Evolutionary conservation across 2,113 vertebrate genomes (phyloP).

Genomic region (Zosterops pallidus): DNA sequence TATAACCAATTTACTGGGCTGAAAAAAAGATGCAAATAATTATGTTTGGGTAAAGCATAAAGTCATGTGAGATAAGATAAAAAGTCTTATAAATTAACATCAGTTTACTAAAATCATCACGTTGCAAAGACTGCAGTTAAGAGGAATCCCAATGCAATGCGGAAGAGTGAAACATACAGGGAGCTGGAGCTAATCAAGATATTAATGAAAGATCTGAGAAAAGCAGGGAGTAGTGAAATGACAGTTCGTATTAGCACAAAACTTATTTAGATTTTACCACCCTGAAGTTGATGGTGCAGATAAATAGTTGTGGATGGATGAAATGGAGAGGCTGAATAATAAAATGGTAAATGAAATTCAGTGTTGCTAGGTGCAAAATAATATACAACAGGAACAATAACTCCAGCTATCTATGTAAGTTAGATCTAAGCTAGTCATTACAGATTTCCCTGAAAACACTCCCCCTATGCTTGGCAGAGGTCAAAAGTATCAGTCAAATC

Average conservation of each 20-base stretch:
- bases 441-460: background rate
- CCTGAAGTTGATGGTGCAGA: background rate
- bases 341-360: slow-evolving; percentile 1
- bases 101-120: background rate
- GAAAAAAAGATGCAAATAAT: background rate
- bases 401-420: background rate
- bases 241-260: background rate
- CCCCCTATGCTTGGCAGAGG: background rate
- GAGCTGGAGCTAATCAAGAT: background rate
- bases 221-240: background rate
- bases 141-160: background rate
- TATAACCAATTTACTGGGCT: background rate
- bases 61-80: background rate
- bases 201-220: background rate
- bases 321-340: background rate
- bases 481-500: background rate
- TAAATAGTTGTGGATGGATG: background rate
- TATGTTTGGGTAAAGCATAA: background rate
- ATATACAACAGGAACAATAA: background rate
- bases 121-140: background rate
- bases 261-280: background rate
- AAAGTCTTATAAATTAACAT: background rate
- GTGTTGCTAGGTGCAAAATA: background rate
- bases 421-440: background rate
- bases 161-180: background rate